Percentiles rank a stretch among this genome's conserved stretches.
Evolutionary conservation across 2,888 invertebrate genomes (phyloP).

Genomic region (Periphyllus acericola): DNA sequence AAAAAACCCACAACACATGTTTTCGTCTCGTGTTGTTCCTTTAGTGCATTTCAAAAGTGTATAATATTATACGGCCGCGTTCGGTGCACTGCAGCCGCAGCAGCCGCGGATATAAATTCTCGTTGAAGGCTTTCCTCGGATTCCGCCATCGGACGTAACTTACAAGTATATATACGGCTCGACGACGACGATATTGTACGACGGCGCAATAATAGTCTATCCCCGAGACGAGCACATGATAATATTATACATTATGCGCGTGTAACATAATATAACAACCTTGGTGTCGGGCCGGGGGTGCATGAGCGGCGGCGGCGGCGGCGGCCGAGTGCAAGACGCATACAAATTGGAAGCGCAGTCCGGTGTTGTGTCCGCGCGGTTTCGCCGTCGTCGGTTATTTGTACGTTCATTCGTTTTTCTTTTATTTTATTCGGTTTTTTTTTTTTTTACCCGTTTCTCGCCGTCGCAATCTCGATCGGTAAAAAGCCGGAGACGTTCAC

Average conservation of each 20-base stretch:
- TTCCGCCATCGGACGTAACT: conserved; percentile 2
- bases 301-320: not conserved
- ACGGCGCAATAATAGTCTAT: not conserved
- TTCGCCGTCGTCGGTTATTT: conserved; percentile 10
- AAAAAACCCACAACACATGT: not conserved
- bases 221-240: not conserved
- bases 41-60: not conserved
- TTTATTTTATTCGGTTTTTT: not conserved
- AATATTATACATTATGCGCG: not conserved
- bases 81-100: not conserved
- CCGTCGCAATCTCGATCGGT: conserved; percentile 8
- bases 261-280: conserved; percentile 28
- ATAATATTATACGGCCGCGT: not conserved
- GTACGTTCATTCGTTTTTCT: not conserved
- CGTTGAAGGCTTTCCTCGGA: not conserved
- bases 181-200: not conserved
- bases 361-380: conserved; percentile 16
- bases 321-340: conserved; percentile 42
- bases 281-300: conserved; percentile 42
- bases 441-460: not conserved
- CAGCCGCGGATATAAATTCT: not conserved
- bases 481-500: conserved; percentile 13
- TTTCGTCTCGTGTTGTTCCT: not conserved
- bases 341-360: conserved; percentile 44
- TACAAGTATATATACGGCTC: not conserved